These are phyloP conservation scores for Sarcophilus harrisii DNA, from an alignment of 2,797 vertebrate genomes.

Conservation along the genomic window DNA sequence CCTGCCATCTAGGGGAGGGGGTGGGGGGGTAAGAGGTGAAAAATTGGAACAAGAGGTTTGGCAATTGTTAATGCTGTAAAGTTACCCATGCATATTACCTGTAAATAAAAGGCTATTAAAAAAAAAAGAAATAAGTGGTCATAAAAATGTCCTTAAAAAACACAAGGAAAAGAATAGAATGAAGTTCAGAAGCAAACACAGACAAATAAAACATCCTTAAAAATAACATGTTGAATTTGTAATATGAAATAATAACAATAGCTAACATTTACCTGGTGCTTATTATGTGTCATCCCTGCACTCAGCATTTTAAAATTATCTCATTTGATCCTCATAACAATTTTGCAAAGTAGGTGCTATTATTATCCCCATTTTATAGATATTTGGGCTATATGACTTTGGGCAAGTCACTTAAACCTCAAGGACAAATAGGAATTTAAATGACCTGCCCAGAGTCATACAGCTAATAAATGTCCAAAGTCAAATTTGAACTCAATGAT, in stretches of 20 bases:
- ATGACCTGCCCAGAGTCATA: too few relatives aligned
- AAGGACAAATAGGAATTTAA: too few relatives aligned
- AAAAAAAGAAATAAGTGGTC: not conserved
- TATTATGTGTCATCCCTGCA: not conserved
- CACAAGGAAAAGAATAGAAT: not conserved
- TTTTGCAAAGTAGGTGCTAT: not conserved
- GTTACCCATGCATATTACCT: too few relatives aligned
- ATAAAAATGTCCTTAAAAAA: not conserved
- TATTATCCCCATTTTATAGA: not conserved
- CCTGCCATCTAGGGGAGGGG: too few relatives aligned
- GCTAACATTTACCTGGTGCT: not conserved
- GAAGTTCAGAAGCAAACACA: not conserved
- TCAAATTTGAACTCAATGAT: too few relatives aligned
- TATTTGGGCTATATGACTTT: not conserved
- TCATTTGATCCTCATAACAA: not conserved
- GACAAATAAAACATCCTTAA: not conserved
- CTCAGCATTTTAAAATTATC: not conserved
- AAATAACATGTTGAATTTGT: not conserved
- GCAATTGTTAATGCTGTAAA: too few relatives aligned
- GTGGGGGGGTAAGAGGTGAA: too few relatives aligned
- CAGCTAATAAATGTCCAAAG: too few relatives aligned
- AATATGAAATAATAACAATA: not conserved
- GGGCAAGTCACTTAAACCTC: too few relatives aligned
- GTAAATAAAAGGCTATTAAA: too few relatives aligned
- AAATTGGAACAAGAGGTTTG: too few relatives aligned